A percentile compares a stretch with the other conserved stretches of the same genome.
Evolutionary conservation across 2,113 vertebrate species (phyloP).

Genomic region (Ramphastos sulfuratus): DNA sequence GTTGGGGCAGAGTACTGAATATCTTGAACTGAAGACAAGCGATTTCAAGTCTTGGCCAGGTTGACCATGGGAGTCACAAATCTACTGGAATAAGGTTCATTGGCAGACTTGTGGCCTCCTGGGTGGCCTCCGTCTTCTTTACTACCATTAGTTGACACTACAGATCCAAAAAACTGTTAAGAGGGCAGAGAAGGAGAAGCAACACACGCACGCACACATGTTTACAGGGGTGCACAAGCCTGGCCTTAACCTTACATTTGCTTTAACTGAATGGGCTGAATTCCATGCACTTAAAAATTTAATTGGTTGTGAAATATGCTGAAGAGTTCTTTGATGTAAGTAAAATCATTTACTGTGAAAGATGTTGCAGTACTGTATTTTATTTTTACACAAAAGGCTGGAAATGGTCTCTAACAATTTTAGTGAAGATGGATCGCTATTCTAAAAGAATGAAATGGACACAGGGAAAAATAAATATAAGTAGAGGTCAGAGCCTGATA

Average conservation of each 20-base stretch:
- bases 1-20: background rate
- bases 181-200: background rate
- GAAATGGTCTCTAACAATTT: slow-evolving; percentile 55
- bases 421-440: slow-evolving; percentile 64
- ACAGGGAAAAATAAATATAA: slow-evolving; percentile 56
- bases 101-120: background rate
- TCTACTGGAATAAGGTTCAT: background rate
- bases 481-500: slow-evolving; percentile 41
- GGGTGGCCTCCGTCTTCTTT: background rate
- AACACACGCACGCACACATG: accelerated
- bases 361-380: slow-evolving; percentile 21
- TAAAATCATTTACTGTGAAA: slow-evolving; percentile 46
- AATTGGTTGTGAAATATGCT: slow-evolving; percentile 63
- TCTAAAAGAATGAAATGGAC: slow-evolving; percentile 60
- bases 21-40: background rate
- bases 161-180: background rate
- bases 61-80: background rate
- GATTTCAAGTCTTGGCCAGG: background rate
- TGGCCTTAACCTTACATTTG: background rate
- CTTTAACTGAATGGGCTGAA: background rate
- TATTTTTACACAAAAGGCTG: slow-evolving; percentile 37
- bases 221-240: background rate
- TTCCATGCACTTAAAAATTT: slow-evolving; percentile 9
- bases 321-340: slow-evolving; percentile 51
- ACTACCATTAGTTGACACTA: background rate